phyloP scores from a whole-genome alignment of 2,888 invertebrate species.

The Temnothorax rugatulus region DNA sequence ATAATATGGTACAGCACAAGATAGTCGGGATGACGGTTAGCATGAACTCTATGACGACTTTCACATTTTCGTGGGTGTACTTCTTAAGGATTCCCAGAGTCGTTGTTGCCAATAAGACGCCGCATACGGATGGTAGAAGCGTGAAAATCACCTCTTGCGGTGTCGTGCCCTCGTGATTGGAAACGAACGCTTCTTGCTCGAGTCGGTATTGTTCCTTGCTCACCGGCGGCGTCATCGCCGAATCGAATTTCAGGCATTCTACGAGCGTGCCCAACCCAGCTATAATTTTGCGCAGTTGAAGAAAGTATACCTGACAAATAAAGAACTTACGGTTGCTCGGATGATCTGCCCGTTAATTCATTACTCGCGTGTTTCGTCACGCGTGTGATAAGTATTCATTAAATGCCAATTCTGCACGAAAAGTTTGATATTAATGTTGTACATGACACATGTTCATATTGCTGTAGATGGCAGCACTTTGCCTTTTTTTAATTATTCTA shows the following conservation, averaged over 20 bases:
- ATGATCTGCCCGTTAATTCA: background rate
- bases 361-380: background rate
- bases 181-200: slow-evolving; percentile 83
- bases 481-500: background rate
- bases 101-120: slow-evolving; percentile 78
- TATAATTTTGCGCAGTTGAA: slow-evolving; percentile 16
- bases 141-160: slow-evolving; percentile 79
- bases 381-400: background rate
- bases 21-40: slow-evolving; percentile 81
- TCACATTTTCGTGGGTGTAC: slow-evolving; percentile 70
- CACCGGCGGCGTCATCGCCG: slow-evolving; percentile 71
- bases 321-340: slow-evolving; percentile 21
- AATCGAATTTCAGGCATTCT: slow-evolving; percentile 34
- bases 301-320: background rate
- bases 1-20: slow-evolving; percentile 82
- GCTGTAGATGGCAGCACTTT: slow-evolving; percentile 22
- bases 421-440: background rate
- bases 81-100: slow-evolving; percentile 72
- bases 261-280: slow-evolving; percentile 10
- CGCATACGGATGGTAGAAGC: slow-evolving; percentile 79
- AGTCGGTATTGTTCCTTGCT: slow-evolving; percentile 78
- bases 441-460: background rate
- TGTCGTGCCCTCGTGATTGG: slow-evolving; percentile 82
- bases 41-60: slow-evolving; percentile 81
- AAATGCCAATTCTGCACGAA: background rate